These are phyloP conservation scores for Spinibarbus caldwelli DNA, from an alignment of 2,797 vertebrate genomes.

Conservation along the genomic window DNA sequence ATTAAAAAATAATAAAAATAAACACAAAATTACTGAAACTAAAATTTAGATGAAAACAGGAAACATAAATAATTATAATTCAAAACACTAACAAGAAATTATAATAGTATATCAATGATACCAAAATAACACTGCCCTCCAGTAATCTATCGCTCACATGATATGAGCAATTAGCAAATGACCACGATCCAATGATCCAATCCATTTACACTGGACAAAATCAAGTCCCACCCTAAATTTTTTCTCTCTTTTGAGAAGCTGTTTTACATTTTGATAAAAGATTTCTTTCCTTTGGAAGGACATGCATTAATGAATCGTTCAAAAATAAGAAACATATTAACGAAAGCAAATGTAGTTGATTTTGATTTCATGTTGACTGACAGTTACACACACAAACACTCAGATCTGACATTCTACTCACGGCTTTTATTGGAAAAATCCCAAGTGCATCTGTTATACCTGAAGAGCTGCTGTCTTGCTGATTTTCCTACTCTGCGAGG, in stretches of 20 bases:
- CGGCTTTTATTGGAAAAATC: not conserved
- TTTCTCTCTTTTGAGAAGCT: not conserved
- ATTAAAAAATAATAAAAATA: not conserved
- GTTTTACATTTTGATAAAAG: not conserved
- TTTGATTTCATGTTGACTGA: not conserved
- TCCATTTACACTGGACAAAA: not conserved
- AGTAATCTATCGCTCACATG: not conserved
- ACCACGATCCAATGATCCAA: not conserved
- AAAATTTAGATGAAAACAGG: not conserved
- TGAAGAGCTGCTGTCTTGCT: constrained; percentile 33
- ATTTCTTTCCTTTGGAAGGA: not conserved
- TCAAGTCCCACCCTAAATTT: not conserved
- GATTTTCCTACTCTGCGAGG: constrained; percentile 56
- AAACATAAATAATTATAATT: not conserved
- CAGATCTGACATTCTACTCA: constrained; percentile 47
- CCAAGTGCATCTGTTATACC: constrained; percentile 30
- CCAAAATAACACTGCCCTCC: not conserved
- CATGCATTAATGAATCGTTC: not conserved
- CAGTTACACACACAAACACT: constrained; percentile 19
- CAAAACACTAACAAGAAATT: not conserved
- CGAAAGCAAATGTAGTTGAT: not conserved
- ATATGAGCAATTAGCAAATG: not conserved
- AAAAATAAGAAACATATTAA: not conserved
- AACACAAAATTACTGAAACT: not conserved
- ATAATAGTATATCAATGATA: not conserved